Percentiles rank a stretch among this genome's conserved stretches.
These are phyloP conservation scores for Anas georgica DNA, from an alignment of 2,797 vertebrate species.

Conservation along the genomic window DNA sequence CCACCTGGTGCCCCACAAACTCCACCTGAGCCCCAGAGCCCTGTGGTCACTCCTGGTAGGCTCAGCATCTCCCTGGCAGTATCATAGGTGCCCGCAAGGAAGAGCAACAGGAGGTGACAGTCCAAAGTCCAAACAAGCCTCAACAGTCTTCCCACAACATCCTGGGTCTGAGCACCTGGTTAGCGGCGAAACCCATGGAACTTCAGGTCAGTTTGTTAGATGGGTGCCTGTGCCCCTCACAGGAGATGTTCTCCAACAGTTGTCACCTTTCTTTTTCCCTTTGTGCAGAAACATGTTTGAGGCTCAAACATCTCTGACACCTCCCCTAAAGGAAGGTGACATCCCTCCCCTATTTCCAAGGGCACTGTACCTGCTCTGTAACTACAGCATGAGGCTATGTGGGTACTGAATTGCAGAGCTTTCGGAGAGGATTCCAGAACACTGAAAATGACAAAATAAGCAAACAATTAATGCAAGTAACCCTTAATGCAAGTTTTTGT, in stretches of 20 bases:
- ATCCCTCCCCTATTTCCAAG: neutral
- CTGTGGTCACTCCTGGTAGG: neutral
- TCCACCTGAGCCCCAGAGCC: neutral
- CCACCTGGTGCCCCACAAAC: neutral
- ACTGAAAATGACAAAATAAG: neutral
- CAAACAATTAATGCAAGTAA: neutral
- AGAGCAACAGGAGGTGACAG: neutral
- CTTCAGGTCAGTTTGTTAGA: neutral
- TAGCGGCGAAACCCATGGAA: neutral
- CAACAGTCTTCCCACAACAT: neutral
- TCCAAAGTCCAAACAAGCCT: neutral
- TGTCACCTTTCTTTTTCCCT: neutral
- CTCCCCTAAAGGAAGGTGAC: neutral
- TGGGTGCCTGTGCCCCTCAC: neutral
- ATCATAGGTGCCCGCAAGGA: too few species aligned
- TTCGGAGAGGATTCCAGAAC: neutral
- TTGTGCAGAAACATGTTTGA: neutral
- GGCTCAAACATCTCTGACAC: neutral
- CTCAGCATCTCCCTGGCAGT: neutral
- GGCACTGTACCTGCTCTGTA: neutral
- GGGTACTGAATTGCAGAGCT: neutral
- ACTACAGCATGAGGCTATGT: neutral
- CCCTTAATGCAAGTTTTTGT: neutral
- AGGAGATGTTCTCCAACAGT: neutral
- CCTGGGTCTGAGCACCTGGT: rapidly evolving